Evolutionary conservation across 2,113 vertebrate genomes (phyloP), one percentile per base, ranked within the genome.

Genomic region (Paratilapia polleni): DNA sequence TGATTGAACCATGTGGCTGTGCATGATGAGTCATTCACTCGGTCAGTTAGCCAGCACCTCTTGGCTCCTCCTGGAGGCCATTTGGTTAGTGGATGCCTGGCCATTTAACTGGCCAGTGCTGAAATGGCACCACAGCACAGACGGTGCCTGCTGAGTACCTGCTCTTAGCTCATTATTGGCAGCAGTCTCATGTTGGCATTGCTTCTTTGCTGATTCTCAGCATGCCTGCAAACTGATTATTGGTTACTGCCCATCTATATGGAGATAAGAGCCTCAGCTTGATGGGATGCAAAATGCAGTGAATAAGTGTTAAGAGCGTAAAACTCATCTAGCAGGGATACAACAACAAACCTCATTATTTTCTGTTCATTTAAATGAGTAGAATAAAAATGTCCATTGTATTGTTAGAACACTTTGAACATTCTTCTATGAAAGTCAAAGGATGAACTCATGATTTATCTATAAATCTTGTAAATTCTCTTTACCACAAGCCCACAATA

Each of bases 61-160:
- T 88, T 91, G 89, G 90, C 94, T 84, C 62, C 57, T 80, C 57
- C 82, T 73, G 54, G 70, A 84, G 86, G 81, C 92, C 91, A 87
- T 92, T 94, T 92, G 93, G 89, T 92, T 80, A 75, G 77, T 86
- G 77, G 59, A 87, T 81, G 90, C 79, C 19, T 41, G 38, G 91
- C 75, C 86, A 87, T 93, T 91, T 91, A 91, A 90, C 85, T 78
- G 82, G 64, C 75, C 78, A 31, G 20, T 81, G 80, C 47, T 82
- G 81, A 82, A 80, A 20, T 64, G 88, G 84, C 82, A 59, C 74
- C 81, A 58, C 60, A 73, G 88, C 91, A 85, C 86, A 88, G 91
- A 92, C 73, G 38, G 85, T 83, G 82, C 89, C 77, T 70, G 83
- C 81, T 82, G 84, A 87, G 90, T 82, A 76, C 54, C 84, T 78